These are phyloP conservation scores for Heterotilapia buettikoferi DNA, from an alignment of 2,113 vertebrate species.

Conservation along the genomic window DNA sequence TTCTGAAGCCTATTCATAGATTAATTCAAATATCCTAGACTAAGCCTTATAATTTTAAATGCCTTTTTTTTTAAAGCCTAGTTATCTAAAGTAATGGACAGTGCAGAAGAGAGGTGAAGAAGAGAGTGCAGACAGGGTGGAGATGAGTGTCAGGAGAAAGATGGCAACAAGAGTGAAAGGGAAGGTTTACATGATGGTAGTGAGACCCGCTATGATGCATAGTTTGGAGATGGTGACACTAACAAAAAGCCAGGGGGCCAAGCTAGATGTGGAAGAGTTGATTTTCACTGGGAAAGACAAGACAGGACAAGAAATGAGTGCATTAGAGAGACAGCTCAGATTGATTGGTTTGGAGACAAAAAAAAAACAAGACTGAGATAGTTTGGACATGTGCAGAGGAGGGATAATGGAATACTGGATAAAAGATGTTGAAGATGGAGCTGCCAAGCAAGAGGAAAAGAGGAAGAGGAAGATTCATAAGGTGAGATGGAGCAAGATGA, in stretches of 20 bases:
- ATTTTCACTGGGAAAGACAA: not conserved
- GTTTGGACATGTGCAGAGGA: not conserved
- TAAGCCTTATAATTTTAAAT: not conserved
- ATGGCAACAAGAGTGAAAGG: not conserved
- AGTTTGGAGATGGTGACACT: not conserved
- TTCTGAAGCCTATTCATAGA: not conserved
- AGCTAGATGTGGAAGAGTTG: accelerated
- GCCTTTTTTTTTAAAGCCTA: not conserved
- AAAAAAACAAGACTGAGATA: not conserved
- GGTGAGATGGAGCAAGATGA: not conserved
- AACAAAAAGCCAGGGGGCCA: not conserved
- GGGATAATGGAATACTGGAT: not conserved
- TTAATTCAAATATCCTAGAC: not conserved
- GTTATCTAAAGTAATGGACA: not conserved
- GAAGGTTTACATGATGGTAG: not conserved
- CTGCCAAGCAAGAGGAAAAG: not conserved
- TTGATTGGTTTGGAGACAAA: not conserved
- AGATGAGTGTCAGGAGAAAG: not conserved
- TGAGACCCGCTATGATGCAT: not conserved
- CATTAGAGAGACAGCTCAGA: not conserved
- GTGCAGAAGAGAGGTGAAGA: not conserved
- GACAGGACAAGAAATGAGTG: not conserved
- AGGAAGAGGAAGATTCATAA: not conserved
- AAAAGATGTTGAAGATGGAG: not conserved
- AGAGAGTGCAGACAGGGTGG: not conserved